Evolutionary conservation across 2,113 vertebrate genomes (phyloP).

Genomic region (Origma solitaria): DNA sequence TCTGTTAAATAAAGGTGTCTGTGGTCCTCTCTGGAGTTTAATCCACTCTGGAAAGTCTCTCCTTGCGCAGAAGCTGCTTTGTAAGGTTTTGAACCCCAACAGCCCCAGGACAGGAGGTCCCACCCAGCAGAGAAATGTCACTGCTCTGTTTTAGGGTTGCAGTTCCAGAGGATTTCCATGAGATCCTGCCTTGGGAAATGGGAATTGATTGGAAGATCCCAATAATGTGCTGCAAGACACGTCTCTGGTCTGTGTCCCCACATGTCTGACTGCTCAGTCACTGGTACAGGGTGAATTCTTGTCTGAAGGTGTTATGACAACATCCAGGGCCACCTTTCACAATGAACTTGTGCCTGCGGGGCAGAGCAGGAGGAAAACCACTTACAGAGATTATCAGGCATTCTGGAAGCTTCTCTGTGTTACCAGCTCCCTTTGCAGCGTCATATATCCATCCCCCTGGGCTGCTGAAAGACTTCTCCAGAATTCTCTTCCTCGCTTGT

Average conservation of each 20-base stretch:
- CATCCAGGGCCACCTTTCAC: background rate
- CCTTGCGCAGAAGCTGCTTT: background rate
- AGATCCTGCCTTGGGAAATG: background rate
- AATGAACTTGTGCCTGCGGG: background rate
- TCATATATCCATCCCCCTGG: background rate
- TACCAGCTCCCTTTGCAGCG: background rate
- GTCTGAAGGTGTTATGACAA: fast-evolving
- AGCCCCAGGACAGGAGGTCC: background rate
- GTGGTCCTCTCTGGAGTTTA: background rate
- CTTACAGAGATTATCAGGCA: background rate
- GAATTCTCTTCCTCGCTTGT: background rate
- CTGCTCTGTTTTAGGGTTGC: background rate
- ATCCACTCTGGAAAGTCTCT: background rate
- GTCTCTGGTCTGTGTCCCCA: fast-evolving
- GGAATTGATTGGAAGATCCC: background rate
- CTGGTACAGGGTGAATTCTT: background rate
- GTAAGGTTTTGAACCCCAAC: background rate
- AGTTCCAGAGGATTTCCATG: background rate
- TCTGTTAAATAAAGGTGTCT: background rate
- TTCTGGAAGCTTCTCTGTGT: background rate
- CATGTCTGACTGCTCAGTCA: background rate
- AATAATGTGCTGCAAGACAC: background rate
- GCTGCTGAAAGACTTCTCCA: background rate
- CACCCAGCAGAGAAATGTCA: background rate
- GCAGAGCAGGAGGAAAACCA: background rate